These are phyloP conservation scores for Thaleichthys pacificus DNA, from an alignment of 2,797 vertebrate genomes.

Conservation along the genomic window DNA sequence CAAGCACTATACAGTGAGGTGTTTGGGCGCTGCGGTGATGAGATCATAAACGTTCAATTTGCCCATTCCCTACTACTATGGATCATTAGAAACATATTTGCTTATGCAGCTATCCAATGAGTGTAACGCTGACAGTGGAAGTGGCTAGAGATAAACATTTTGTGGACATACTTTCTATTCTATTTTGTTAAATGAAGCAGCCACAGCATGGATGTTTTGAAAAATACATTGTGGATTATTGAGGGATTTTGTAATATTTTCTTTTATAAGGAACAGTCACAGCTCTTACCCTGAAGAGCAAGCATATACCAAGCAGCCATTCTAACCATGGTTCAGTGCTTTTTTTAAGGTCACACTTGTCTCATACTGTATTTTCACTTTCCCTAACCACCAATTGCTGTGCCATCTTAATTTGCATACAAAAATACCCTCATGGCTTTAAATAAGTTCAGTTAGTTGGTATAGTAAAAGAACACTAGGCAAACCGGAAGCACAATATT, in stretches of 20 bases:
- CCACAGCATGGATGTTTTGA: background rate
- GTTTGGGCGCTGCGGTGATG: background rate
- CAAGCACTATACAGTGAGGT: background rate
- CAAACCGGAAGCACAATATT: slow-evolving; percentile 10
- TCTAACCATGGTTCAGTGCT: slow-evolving; percentile 8
- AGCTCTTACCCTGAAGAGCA: background rate
- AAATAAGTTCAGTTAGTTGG: slow-evolving; percentile 19
- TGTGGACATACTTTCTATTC: background rate
- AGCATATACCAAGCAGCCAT: slow-evolving; percentile 15
- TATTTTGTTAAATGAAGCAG: background rate
- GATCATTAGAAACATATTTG: background rate
- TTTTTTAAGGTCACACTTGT: background rate
- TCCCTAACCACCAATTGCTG: slow-evolving; percentile 19
- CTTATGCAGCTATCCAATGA: background rate
- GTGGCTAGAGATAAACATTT: slow-evolving; percentile 12
- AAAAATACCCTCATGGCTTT: background rate
- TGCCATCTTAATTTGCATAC: slow-evolving; percentile 33
- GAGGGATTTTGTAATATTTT: slow-evolving; percentile 23
- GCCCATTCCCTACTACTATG: too few relatives aligned
- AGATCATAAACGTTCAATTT: background rate
- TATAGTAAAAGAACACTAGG: slow-evolving; percentile 45
- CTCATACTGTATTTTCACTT: background rate
- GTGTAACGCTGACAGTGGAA: slow-evolving; percentile 28
- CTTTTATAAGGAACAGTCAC: slow-evolving; percentile 5
- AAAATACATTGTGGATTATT: slow-evolving; percentile 28